phyloP scores from a whole-genome alignment of 1,140 invertebrate species.

The Heliconius nattereri region DNA sequence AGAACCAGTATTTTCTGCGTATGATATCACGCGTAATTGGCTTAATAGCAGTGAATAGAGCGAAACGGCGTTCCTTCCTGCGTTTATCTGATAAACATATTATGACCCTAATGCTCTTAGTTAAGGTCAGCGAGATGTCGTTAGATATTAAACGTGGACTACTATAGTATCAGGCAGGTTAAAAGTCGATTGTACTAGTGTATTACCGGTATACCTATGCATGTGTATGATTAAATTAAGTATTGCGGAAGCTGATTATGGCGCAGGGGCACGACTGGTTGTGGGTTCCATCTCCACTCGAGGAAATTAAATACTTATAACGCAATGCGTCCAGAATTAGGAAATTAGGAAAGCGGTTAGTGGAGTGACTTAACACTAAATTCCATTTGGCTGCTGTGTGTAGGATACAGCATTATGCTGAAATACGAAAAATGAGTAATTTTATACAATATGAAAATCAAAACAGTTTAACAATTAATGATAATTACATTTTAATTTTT shows the following conservation, averaged over 20 bases:
- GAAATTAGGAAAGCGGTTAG: too few species aligned
- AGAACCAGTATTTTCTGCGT: neutral
- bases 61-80: constrained; percentile 46
- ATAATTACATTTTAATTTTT: neutral
- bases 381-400: too few species aligned
- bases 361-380: too few species aligned
- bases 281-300: too few species aligned
- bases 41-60: constrained; percentile 29
- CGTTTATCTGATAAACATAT: constrained; percentile 49
- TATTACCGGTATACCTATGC: neutral
- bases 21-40: constrained; percentile 30
- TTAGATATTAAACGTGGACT: neutral
- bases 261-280: too few species aligned
- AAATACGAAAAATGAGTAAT: too few species aligned
- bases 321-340: too few species aligned
- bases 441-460: too few species aligned
- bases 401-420: too few species aligned
- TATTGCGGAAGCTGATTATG: neutral
- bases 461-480: neutral
- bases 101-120: constrained; percentile 40
- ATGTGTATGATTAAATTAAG: neutral
- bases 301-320: too few species aligned
- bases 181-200: neutral
- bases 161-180: neutral
- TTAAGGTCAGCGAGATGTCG: constrained; percentile 39